Evolutionary conservation across 2,797 vertebrate species (phyloP), one percentile per base, ranked within the genome.

Genomic region (Melanotaenia trifasciata): DNA sequence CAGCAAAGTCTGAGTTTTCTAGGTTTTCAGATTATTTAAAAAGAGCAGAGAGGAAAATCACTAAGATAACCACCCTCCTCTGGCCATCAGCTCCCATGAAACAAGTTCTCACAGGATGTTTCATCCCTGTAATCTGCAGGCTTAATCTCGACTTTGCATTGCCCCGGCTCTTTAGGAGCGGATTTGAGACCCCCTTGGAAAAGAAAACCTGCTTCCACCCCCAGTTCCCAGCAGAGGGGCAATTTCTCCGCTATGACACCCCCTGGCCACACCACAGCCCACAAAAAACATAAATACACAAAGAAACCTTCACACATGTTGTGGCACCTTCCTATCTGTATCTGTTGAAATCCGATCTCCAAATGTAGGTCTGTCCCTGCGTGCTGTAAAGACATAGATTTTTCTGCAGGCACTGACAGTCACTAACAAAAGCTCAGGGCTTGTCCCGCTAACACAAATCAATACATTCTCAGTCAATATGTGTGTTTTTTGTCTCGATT

Each of bases 311-410:
- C 80, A 70, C 64, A 76, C 73, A 64, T 38, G 5, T 53, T 13
- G 72, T 10, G 45, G 50, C 67, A 72, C 68, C 72, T 74, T 69
- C 72, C 71, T 26, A 69, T 83, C 74, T 81, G 67, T 58, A 75
- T 69, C 47, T 76, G 74, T 11, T 70, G 79, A 82, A 87, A 91
- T 70, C 35, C 66, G 84, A 90, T 74, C 72, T 81, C 72, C 63
- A 67, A 73, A 83, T 79, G 64, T 72, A 63, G 78, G 62, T 64
- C 80, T 43, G 69, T 14, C 18, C 40, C 65, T 61, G 50, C 76
- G 61, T 58, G 61, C 80, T 89, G 80, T 70, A 83, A 84, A 90
- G 81, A 73, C 28, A 83, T 74, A 0, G 67, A 77, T 84, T 84
- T 76, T 74, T 66, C 56, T 74, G 2, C 63, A 24, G 62, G 66